phyloP scores from a whole-genome alignment of 2,113 vertebrate genomes.

The Macroglossus sobrinus region DNA sequence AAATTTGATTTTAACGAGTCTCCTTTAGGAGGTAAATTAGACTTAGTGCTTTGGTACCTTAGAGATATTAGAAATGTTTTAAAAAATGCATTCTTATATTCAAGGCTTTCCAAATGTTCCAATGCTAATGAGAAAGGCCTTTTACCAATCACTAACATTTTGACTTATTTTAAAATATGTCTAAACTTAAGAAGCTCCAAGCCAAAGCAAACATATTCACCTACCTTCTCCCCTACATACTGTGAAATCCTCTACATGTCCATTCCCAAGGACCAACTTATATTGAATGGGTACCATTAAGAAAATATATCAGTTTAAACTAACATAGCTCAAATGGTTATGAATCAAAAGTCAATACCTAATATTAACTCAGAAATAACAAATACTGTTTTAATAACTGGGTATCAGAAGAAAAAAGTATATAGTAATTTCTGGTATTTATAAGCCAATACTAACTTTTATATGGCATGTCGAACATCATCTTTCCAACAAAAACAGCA shows the following conservation, averaged over 20 bases:
- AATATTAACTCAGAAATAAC: constrained; percentile 3
- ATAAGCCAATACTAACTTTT: constrained; percentile 26
- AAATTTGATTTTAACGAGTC: constrained; percentile 51
- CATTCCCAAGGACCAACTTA: not conserved
- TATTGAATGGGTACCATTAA: not conserved
- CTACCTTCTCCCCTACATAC: constrained; percentile 26
- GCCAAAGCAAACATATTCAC: constrained; percentile 50
- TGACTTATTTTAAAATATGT: constrained; percentile 31
- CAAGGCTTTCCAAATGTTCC: not conserved
- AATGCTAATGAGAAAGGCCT: constrained; percentile 48
- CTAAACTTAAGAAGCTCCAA: constrained; percentile 27
- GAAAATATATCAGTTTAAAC: constrained; percentile 37
- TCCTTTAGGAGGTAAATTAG: constrained; percentile 39
- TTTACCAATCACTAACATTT: constrained; percentile 22
- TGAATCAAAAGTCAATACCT: not conserved
- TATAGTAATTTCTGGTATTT: constrained; percentile 31
- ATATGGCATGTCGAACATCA: constrained; percentile 19
- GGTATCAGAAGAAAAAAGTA: constrained; percentile 20
- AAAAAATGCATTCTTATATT: not conserved
- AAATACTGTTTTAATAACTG: constrained; percentile 38
- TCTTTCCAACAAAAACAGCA: constrained; percentile 40
- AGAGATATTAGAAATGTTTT: constrained; percentile 33
- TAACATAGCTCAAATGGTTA: constrained; percentile 34
- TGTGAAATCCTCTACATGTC: constrained; percentile 1
- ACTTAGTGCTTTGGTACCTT: constrained; percentile 62